Evolutionary conservation across 2,797 vertebrate species (phyloP).

Genomic region (Sebastes hopkinsi): DNA sequence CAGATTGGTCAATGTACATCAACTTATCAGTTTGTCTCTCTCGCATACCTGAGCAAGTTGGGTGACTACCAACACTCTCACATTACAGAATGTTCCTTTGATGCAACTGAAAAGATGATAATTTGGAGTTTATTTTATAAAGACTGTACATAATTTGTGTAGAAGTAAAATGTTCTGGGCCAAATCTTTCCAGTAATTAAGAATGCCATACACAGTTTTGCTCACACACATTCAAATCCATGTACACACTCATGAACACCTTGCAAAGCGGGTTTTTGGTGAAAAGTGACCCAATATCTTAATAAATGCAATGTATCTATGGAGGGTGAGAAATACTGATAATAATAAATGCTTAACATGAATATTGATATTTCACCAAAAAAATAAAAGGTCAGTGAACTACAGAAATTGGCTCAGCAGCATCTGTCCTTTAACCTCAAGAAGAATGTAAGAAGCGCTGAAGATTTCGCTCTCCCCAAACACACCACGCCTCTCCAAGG

Average conservation of each 20-base stretch:
- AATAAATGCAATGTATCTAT: background rate
- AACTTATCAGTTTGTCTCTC: background rate
- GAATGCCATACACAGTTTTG: background rate
- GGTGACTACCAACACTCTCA: background rate
- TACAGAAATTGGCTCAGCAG: background rate
- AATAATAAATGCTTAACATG: background rate
- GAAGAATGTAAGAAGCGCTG: background rate
- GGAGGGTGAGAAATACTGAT: background rate
- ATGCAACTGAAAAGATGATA: background rate
- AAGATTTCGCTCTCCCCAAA: background rate
- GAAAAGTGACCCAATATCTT: background rate
- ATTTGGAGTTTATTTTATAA: background rate
- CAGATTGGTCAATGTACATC: background rate
- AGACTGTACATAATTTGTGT: background rate
- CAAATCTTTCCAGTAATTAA: background rate
- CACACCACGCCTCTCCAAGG: background rate
- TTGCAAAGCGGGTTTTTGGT: background rate
- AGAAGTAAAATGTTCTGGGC: background rate
- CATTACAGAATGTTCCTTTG: background rate
- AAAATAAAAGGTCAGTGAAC: background rate
- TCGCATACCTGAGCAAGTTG: background rate
- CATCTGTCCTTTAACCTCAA: background rate
- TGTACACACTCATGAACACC: background rate
- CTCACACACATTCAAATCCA: background rate
- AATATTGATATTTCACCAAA: background rate